phyloP scores from a whole-genome alignment of 2,797 vertebrate genomes.

The Crocidura indochinensis region DNA sequence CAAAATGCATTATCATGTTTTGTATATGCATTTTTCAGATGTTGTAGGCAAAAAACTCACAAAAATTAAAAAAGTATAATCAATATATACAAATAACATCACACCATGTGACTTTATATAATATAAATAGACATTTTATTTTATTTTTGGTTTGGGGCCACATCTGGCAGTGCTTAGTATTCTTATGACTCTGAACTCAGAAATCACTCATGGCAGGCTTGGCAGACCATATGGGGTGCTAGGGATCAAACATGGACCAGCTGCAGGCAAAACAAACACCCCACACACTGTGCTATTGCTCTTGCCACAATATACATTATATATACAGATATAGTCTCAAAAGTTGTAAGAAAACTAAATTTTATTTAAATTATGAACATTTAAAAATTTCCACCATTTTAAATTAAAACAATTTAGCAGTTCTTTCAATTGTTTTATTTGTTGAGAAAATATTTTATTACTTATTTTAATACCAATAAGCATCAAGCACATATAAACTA shows the following conservation, averaged over 20 bases:
- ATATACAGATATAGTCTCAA: not conserved
- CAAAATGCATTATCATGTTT: too few relatives aligned
- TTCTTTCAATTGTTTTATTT: conserved; percentile 44
- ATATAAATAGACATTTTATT: not conserved
- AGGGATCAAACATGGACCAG: too few relatives aligned
- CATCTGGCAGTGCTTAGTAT: too few relatives aligned
- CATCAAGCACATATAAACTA: conserved; percentile 33
- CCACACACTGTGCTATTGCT: too few relatives aligned
- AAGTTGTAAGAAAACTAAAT: conserved; percentile 46
- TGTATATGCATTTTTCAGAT: too few relatives aligned
- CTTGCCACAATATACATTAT: not conserved
- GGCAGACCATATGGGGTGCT: too few relatives aligned
- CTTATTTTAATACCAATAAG: conserved; percentile 56
- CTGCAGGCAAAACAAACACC: too few relatives aligned
- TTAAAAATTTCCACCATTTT: conserved; percentile 16
- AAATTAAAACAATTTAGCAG: conserved; percentile 28
- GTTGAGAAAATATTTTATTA: conserved; percentile 56
- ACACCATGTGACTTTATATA: not conserved
- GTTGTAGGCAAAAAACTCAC: too few relatives aligned
- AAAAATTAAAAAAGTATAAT: not conserved
- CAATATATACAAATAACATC: conserved; percentile 16
- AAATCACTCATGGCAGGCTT: too few relatives aligned
- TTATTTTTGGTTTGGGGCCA: too few relatives aligned
- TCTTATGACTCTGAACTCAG: too few relatives aligned
- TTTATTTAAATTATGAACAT: conserved; percentile 61